Percentiles rank a stretch among this genome's conserved stretches.
phyloP scores from a whole-genome alignment of 2,888 invertebrate species.

The Villa cingulata region DNA sequence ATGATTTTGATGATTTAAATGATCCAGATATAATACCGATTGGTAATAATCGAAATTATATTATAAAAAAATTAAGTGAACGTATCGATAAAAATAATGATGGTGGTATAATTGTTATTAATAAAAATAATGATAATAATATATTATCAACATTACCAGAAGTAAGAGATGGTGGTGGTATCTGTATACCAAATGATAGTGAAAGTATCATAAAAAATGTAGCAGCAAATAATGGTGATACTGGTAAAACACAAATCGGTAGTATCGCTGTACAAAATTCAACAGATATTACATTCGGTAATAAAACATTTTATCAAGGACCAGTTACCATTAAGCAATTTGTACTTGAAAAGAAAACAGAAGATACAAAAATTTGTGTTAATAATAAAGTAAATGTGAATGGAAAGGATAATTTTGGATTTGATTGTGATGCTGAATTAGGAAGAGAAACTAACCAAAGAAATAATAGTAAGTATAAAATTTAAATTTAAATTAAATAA shows the following conservation, averaged over 20 bases:
- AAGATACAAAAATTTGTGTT: neutral
- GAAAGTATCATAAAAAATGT: neutral
- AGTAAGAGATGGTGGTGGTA: too few relatives aligned
- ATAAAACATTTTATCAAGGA: slow-evolving; percentile 62
- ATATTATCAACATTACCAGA: too few relatives aligned
- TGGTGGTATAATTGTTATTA: slow-evolving; percentile 8
- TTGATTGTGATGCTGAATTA: slow-evolving; percentile 13
- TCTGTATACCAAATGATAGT: too few relatives aligned
- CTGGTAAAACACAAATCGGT: slow-evolving; percentile 38
- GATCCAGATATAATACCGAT: neutral
- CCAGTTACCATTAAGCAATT: slow-evolving; percentile 66
- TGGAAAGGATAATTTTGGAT: slow-evolving; percentile 25
- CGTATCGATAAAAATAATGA: slow-evolving; percentile 16
- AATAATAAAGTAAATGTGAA: slow-evolving; percentile 13
- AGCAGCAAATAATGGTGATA: neutral
- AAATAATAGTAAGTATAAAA: neutral
- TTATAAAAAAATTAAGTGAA: slow-evolving; percentile 29
- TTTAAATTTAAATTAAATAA: too few relatives aligned
- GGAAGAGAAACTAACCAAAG: neutral
- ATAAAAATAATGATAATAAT: neutral
- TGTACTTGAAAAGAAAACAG: slow-evolving; percentile 37
- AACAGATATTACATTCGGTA: slow-evolving; percentile 59
- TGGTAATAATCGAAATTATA: slow-evolving; percentile 20
- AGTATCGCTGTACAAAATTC: slow-evolving; percentile 53
- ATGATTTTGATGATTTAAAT: slow-evolving; percentile 16